A percentile compares a stretch with the other conserved stretches of the same genome.
These are phyloP conservation scores for Ametastegia equiseti DNA, from an alignment of 2,888 invertebrate species.

Conservation along the genomic window DNA sequence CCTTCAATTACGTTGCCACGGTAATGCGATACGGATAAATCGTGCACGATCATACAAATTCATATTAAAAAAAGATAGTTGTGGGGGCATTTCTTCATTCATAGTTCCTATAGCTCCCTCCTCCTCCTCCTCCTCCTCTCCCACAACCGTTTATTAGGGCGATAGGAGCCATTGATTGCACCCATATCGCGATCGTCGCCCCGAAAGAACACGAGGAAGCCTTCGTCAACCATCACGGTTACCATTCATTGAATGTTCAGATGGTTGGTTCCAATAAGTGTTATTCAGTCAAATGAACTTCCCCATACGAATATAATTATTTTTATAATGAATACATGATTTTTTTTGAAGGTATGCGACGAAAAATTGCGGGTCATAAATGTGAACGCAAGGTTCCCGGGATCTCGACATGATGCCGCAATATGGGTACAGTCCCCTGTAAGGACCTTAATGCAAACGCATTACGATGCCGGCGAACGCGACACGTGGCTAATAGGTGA, in stretches of 20 bases:
- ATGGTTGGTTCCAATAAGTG: constrained; percentile 48
- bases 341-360: background rate
- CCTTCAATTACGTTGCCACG: no score
- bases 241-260: constrained; percentile 52
- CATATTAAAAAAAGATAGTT: no score
- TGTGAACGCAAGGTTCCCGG: constrained; percentile 53
- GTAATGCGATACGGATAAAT: no score
- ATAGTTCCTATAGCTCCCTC: no score
- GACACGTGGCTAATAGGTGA: no score
- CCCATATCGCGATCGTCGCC: constrained; percentile 51
- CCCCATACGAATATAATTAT: background rate
- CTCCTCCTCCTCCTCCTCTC: no score
- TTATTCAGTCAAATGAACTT: background rate
- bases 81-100: no score
- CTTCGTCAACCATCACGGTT: constrained; percentile 51
- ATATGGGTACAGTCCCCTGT: background rate
- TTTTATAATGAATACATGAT: background rate
- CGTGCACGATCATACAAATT: no score
- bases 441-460: background rate
- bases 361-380: constrained; percentile 38
- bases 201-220: constrained; percentile 52
- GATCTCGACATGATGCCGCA: constrained; percentile 50
- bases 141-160: constrained; percentile 50
- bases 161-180: constrained; percentile 56
- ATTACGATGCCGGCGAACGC: constrained; percentile 29